Evolutionary conservation across 2,888 invertebrate genomes (phyloP).

Genomic region (Parnassius glacialis): DNA sequence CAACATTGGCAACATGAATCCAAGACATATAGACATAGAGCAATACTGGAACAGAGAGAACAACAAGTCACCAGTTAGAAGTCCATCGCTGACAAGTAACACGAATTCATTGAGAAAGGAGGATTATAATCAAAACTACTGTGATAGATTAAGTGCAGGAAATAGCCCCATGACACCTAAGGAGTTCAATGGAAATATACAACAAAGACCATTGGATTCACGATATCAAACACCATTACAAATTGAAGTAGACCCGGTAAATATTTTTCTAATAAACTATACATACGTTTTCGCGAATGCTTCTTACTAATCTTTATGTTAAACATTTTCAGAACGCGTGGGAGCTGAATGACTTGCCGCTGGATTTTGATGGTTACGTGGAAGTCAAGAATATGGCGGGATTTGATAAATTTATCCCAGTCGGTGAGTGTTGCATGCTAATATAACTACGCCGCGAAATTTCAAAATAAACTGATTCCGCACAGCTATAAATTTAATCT

Average conservation of each 20-base stretch:
- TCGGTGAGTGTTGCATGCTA: constrained; percentile 59
- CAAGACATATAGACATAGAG: constrained; percentile 71
- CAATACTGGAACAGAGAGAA: constrained; percentile 64
- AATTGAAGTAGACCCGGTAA: constrained; percentile 86
- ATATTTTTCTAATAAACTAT: constrained; percentile 40
- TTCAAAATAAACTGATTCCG: constrained; percentile 21
- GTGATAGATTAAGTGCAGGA: constrained; percentile 58
- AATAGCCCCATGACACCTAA: constrained; percentile 63
- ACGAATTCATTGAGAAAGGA: constrained; percentile 61
- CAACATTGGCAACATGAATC: constrained; percentile 78
- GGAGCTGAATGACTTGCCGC: constrained; percentile 72
- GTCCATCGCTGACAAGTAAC: constrained; percentile 57
- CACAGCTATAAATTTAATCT: constrained; percentile 12
- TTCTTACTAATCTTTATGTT: constrained; percentile 12
- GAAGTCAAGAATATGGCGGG: constrained; percentile 81
- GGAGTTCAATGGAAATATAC: constrained; percentile 66
- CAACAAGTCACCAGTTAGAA: constrained; percentile 60
- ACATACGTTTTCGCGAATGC: not conserved
- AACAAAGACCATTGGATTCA: constrained; percentile 54
- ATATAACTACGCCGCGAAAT: constrained; percentile 23
- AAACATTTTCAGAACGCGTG: constrained; percentile 80
- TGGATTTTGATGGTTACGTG: constrained; percentile 61
- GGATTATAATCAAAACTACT: constrained; percentile 70
- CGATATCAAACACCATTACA: constrained; percentile 79
- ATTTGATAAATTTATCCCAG: constrained; percentile 80